Percentiles rank a stretch among this genome's conserved stretches.
These are phyloP conservation scores for Spheniscus mendiculus DNA, from an alignment of 2,113 vertebrate species.

Conservation along the genomic window DNA sequence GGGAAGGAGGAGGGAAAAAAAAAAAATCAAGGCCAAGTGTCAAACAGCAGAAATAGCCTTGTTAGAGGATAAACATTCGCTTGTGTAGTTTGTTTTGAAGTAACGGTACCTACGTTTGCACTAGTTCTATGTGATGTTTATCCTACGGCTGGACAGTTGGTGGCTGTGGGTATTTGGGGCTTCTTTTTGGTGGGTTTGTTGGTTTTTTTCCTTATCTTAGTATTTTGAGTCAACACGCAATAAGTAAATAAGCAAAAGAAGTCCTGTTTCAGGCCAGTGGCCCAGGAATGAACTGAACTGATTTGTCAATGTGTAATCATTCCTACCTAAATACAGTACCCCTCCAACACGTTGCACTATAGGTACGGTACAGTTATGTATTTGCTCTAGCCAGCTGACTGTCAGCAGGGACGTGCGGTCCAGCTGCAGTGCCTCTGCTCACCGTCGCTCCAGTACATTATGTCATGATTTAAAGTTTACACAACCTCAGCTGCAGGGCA, in stretches of 20 bases:
- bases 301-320: neutral
- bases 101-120: neutral
- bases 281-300: neutral
- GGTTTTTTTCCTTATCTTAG: neutral
- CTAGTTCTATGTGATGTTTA: neutral
- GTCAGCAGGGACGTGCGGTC: neutral
- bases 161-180: neutral
- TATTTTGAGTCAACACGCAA: neutral
- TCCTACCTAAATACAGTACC: neutral
- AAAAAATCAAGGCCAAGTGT: neutral
- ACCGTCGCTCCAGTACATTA: neutral
- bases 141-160: neutral
- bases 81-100: neutral
- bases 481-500: constrained; percentile 33
- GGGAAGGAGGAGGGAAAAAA: neutral
- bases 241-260: neutral
- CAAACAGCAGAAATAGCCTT: neutral
- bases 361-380: neutral
- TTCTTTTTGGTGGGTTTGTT: neutral
- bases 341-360: rapidly evolving
- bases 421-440: neutral
- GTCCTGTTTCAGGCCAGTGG: neutral
- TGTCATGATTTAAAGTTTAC: constrained; percentile 33
- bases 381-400: neutral
- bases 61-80: neutral